Evolutionary conservation across 2,113 vertebrate genomes (phyloP).

Genomic region (Pipa parva): DNA sequence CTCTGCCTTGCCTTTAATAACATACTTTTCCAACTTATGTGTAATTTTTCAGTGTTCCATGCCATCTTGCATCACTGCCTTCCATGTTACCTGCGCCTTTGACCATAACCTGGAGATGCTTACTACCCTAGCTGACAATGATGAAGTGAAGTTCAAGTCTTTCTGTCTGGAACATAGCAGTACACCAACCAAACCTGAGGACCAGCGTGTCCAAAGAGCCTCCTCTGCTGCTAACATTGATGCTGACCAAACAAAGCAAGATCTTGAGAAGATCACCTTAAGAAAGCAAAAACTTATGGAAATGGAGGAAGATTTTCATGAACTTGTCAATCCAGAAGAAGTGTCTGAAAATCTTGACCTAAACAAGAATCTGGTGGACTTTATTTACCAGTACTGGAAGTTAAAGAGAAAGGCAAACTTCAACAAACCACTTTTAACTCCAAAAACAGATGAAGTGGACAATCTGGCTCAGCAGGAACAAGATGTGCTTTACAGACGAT

Average conservation of each 20-base stretch:
- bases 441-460: constrained; percentile 91
- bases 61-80: constrained; percentile 89
- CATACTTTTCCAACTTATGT: neutral
- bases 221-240: constrained; percentile 45
- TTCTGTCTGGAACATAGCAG: constrained; percentile 94
- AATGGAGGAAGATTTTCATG: constrained; percentile 90
- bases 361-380: constrained; percentile 77
- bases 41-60: constrained; percentile 78
- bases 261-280: constrained; percentile 84
- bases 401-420: constrained; percentile 88
- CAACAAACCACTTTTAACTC: constrained; percentile 83
- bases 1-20: neutral
- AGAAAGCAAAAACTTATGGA: constrained; percentile 93
- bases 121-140: constrained; percentile 90
- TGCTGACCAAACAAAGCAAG: constrained; percentile 66
- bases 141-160: constrained; percentile 96
- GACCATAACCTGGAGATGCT: constrained; percentile 92
- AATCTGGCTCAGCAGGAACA: constrained; percentile 95
- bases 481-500: constrained; percentile 87
- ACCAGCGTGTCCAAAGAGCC: constrained; percentile 39
- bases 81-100: constrained; percentile 97
- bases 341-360: constrained; percentile 81
- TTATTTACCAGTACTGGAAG: constrained; percentile 97
- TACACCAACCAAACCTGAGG: constrained; percentile 57
- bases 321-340: constrained; percentile 83